Evolutionary conservation across 2,888 invertebrate genomes (phyloP).

Genomic region (Amphipyra berbera): DNA sequence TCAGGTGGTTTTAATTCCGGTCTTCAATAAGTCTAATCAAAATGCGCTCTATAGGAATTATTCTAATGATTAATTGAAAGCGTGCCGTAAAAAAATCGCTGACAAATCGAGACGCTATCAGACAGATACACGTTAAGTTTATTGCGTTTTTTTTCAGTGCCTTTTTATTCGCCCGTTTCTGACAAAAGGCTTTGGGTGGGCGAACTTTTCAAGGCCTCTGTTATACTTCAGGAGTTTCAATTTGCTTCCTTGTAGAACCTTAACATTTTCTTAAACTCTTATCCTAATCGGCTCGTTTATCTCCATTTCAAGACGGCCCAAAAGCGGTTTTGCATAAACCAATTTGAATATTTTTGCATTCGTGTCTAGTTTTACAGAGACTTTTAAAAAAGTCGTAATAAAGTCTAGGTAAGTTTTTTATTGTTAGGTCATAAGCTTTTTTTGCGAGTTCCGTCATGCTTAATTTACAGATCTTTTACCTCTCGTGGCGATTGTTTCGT

Average conservation of each 20-base stretch:
- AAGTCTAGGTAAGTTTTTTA: conserved; percentile 67
- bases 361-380: conserved; percentile 64
- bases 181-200: conserved; percentile 80
- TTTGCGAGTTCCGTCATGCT: conserved; percentile 62
- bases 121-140: conserved; percentile 69
- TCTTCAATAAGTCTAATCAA: conserved; percentile 75
- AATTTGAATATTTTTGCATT: conserved; percentile 71
- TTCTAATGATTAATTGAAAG: conserved; percentile 81
- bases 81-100: conserved; percentile 76
- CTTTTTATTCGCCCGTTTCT: conserved; percentile 69
- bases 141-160: conserved; percentile 73
- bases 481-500: conserved; percentile 66
- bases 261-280: conserved; percentile 50
- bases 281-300: conserved; percentile 53
- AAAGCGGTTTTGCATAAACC: conserved; percentile 65
- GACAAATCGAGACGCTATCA: conserved; percentile 82
- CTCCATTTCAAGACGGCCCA: conserved; percentile 50
- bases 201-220: conserved; percentile 85
- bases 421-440: conserved; percentile 61
- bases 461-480: conserved; percentile 68
- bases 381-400: conserved; percentile 65
- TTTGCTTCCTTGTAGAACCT: conserved; percentile 57
- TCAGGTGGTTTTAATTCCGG: conserved; percentile 67
- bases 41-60: conserved; percentile 67
- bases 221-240: conserved; percentile 80